These are phyloP conservation scores for Sibirionetta formosa DNA, from an alignment of 2,797 vertebrate genomes.

Conservation along the genomic window DNA sequence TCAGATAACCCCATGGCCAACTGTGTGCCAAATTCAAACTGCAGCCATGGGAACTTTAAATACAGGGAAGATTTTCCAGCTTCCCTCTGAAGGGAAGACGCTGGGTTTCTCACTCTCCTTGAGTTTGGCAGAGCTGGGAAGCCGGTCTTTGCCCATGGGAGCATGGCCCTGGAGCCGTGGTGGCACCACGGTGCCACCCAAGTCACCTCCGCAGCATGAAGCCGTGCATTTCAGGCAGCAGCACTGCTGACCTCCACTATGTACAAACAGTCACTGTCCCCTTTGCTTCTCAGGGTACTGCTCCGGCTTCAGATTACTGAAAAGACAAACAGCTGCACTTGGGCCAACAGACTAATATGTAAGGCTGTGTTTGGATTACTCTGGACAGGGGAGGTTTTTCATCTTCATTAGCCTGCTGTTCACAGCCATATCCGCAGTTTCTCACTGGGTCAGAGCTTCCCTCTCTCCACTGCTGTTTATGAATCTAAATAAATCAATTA, in stretches of 20 bases:
- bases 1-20: conserved; percentile 65
- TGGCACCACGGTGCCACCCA: accelerated
- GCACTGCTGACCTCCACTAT: background rate
- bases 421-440: conserved; percentile 8
- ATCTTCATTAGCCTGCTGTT: conserved; percentile 60
- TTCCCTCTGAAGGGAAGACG: background rate
- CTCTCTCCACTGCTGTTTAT: background rate
- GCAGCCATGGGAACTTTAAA: conserved; percentile 74
- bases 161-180: accelerated
- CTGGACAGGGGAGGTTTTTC: conserved; percentile 22
- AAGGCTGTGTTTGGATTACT: conserved; percentile 44
- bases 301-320: background rate
- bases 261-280: background rate
- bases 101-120: background rate
- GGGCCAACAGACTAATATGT: conserved; percentile 28
- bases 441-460: conserved; percentile 31
- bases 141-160: accelerated
- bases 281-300: background rate
- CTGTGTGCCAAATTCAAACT: conserved; percentile 54
- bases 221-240: background rate
- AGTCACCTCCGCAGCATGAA: accelerated
- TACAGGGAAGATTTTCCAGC: conserved; percentile 41
- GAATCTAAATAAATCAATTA: conserved; percentile 35
- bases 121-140: accelerated
- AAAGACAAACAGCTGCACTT: conserved; percentile 61